phyloP scores from a whole-genome alignment of 1,140 invertebrate species.

The Brachionus angularis region DNA sequence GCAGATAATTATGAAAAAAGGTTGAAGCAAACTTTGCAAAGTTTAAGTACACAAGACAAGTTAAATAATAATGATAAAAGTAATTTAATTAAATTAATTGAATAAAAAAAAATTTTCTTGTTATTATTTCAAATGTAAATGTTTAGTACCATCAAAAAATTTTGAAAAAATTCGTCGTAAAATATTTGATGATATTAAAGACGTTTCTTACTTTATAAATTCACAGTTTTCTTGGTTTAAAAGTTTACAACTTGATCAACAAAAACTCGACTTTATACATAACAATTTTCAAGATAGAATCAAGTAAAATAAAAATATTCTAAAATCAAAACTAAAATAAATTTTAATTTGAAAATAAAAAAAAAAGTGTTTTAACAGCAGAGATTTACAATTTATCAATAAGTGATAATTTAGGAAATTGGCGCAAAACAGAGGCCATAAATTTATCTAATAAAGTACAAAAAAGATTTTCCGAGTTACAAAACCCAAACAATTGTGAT shows the following conservation, averaged over 20 bases:
- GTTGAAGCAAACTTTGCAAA: no score
- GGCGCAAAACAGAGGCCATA: conserved; percentile 73
- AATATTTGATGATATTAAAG: conserved; percentile 18
- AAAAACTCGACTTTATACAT: neutral
- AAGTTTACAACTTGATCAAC: neutral
- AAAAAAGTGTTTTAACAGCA: neutral
- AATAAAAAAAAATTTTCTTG: no score
- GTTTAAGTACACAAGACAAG: no score
- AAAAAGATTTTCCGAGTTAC: conserved; percentile 65
- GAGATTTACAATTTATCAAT: conserved; percentile 67
- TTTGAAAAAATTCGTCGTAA: conserved; percentile 13
- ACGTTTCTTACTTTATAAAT: conserved; percentile 14
- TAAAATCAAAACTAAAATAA: no score
- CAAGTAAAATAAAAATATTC: no score
- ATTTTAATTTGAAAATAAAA: no score
- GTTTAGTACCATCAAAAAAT: neutral
- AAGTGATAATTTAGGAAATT: conserved; percentile 73
- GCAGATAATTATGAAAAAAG: no score
- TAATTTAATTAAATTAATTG: no score
- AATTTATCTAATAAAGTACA: conserved; percentile 77
- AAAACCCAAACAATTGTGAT: conserved; percentile 79
- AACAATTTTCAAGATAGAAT: conserved; percentile 25
- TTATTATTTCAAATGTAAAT: no score
- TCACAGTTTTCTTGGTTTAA: neutral
- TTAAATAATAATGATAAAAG: no score